Percentiles rank a stretch among this genome's conserved stretches.
Evolutionary conservation across 2,888 invertebrate genomes (phyloP).

Genomic region (Zelleria hepariella): DNA sequence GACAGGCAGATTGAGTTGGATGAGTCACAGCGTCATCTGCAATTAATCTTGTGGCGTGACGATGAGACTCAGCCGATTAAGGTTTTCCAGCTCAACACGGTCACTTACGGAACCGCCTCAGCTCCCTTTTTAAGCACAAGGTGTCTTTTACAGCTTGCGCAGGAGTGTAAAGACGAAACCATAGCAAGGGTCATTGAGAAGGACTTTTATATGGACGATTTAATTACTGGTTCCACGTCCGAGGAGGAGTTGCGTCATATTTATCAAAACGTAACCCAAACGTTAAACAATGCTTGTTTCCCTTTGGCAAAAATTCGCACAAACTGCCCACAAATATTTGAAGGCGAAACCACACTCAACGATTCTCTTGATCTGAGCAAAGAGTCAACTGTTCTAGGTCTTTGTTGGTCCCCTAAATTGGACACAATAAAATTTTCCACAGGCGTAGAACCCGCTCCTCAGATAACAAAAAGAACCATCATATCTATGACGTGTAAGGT

Average conservation of each 20-base stretch:
- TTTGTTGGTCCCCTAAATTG: slow-evolving; percentile 13
- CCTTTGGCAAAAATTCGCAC: slow-evolving; percentile 15
- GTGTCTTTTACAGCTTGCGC: slow-evolving; percentile 11
- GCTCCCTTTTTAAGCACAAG: slow-evolving; percentile 13
- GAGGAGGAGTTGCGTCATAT: slow-evolving; percentile 9
- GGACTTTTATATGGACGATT: neutral
- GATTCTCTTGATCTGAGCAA: slow-evolving; percentile 11
- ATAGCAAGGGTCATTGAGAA: neutral
- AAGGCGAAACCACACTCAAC: slow-evolving; percentile 5
- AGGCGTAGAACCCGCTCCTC: slow-evolving; percentile 6
- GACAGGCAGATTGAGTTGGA: neutral
- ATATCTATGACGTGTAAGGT: slow-evolving; percentile 16
- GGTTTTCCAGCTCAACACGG: too few species aligned
- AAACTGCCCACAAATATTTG: slow-evolving; percentile 13
- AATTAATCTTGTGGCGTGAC: neutral
- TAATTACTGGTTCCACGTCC: neutral
- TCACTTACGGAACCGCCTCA: slow-evolving; percentile 12
- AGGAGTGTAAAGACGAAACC: neutral
- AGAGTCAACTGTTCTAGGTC: slow-evolving; percentile 15
- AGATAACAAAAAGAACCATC: slow-evolving; percentile 14
- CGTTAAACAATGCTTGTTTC: slow-evolving; percentile 29
- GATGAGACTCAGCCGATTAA: too few species aligned
- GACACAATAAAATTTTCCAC: slow-evolving; percentile 17
- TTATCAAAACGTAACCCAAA: slow-evolving; percentile 17
- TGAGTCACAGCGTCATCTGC: neutral